A percentile compares a stretch with the other conserved stretches of the same genome.
phyloP scores from a whole-genome alignment of 2,797 vertebrate genomes.

The Falco peregrinus region DNA sequence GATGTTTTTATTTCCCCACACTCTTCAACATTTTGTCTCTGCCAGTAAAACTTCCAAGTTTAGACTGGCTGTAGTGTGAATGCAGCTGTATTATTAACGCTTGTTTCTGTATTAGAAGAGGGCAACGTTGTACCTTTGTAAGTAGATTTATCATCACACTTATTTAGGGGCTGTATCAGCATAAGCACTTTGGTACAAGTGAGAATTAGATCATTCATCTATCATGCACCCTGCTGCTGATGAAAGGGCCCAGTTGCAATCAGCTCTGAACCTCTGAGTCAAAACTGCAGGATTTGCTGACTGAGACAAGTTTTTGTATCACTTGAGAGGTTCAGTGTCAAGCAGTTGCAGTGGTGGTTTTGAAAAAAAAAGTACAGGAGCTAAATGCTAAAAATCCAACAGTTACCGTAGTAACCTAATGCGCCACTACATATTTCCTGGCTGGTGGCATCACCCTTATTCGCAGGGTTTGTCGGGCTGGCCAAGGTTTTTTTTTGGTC shows the following conservation, averaged over 20 bases:
- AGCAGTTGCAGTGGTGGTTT: background rate
- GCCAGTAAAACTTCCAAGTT: conserved; percentile 56
- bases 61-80: background rate
- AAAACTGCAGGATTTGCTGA: background rate
- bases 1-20: background rate
- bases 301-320: background rate
- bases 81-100: background rate
- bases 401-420: background rate
- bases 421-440: background rate
- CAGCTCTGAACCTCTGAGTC: background rate
- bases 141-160: conserved; percentile 19
- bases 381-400: background rate
- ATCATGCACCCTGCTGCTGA: background rate
- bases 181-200: background rate
- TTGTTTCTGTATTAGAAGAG: background rate
- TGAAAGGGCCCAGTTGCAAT: background rate
- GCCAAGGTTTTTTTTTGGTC: background rate
- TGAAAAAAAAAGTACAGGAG: background rate
- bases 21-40: background rate
- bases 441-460: background rate
- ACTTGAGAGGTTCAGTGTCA: background rate
- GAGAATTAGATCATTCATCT: conserved; percentile 25
- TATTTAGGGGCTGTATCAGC: background rate
- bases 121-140: background rate
- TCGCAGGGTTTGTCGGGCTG: background rate